Evolutionary conservation across 2,888 invertebrate species (phyloP), one percentile per base, ranked within the genome.

Genomic region (Ryuthela nishihirai): DNA sequence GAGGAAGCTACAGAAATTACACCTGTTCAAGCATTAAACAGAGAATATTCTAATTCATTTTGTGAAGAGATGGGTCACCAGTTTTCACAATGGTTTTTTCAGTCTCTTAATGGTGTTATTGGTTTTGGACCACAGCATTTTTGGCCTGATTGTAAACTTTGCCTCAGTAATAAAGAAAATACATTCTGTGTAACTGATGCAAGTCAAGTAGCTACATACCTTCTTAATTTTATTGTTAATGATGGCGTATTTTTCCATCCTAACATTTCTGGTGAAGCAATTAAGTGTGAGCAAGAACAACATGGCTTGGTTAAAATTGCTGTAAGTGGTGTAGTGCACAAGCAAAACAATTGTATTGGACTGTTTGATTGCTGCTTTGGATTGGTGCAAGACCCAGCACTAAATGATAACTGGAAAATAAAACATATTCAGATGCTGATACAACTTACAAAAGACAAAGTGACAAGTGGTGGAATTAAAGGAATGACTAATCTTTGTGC

Each of bases 61-160:
- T 41, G 15, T 24, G 12, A 1, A 18, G 15, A 15, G 18, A 52
- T 58, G 58, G 58, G 58, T 5, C 12, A 20, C 2, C 29, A 42
- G 20, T 58, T 58, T 21, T 17, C 52, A 3, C 32, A 42, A 20
- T 58, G 58, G 58, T 58, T 58, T 18, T 58, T 58, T 20, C 20
- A 32, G 3, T 23, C 45, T 6, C 34, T 45, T 6, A 58, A 58
- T 17, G 6, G 20, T 9, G 38, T 47, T 0, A 12, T 46, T 9
- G 39, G 26, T n/a, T 52, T 58, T 47, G 58, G 58, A 1, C 46
- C 52, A 12, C 44, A 58, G 17, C 58, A 58, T 35, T 58, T 58
- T 20, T 24, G 20, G 20, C 47, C 41, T 2, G 35, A 45, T 20
- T 24, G 45, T 1, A 45, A 32, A 2, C 25, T 35, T 15, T 40